These are phyloP conservation scores for Cheilosia variabilis DNA, from an alignment of 2,888 invertebrate genomes.

Conservation along the genomic window DNA sequence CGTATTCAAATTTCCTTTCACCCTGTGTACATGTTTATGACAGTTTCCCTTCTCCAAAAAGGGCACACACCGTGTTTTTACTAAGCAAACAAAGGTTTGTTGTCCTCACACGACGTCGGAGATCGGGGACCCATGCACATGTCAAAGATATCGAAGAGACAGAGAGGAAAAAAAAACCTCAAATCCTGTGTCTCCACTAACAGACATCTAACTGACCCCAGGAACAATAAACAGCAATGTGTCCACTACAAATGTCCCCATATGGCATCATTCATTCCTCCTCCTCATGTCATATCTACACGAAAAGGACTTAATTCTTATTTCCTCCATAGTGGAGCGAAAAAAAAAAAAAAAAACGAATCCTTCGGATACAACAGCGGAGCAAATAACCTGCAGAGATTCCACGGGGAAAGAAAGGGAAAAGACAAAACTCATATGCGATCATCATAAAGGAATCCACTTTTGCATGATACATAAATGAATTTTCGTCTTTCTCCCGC, in stretches of 20 bases:
- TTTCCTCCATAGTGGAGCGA: neutral
- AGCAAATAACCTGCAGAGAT: conserved; percentile 22
- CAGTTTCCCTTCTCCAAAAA: conserved; percentile 15
- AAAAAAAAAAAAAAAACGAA: conserved; percentile 1
- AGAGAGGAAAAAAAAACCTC: neutral
- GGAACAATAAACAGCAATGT: conserved; percentile 49
- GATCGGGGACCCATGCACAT: conserved; percentile 13
- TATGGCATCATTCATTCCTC: neutral
- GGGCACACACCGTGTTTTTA: neutral
- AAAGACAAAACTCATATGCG: conserved; percentile 46
- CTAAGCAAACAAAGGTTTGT: neutral
- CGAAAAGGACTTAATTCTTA: conserved; percentile 38
- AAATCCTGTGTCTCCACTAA: conserved; percentile 26
- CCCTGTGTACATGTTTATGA: neutral
- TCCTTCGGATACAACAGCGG: conserved; percentile 21
- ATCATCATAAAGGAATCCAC: conserved; percentile 61
- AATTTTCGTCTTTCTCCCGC: conserved; percentile 1
- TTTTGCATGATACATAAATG: conserved; percentile 40
- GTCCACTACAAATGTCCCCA: conserved; percentile 23
- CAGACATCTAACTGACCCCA: conserved; percentile 47
- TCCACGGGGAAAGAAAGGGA: conserved; percentile 9
- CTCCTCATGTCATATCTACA: neutral
- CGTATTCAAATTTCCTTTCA: neutral
- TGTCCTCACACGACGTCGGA: neutral
- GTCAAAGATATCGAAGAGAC: conserved; percentile 10